A percentile compares a stretch with the other conserved stretches of the same genome.
These are phyloP conservation scores for Mormoops blainvillei DNA, from an alignment of 2,113 vertebrate species.

Conservation along the genomic window DNA sequence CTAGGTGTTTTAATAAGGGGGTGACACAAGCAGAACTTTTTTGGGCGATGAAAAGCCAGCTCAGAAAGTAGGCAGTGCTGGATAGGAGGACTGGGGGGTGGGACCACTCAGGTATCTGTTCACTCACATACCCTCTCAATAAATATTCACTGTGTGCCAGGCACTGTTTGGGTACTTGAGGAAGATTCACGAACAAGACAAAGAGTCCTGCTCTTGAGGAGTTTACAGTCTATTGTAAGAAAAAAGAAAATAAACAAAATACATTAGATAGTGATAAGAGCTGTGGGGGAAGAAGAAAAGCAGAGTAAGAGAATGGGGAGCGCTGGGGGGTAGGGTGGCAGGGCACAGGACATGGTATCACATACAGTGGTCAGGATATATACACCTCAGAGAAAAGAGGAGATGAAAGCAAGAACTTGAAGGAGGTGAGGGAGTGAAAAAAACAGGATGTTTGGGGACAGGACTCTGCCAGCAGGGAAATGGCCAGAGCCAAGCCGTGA, in stretches of 20 bases:
- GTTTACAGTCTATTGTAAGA: neutral
- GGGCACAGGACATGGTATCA: no score
- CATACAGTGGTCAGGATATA: accelerated
- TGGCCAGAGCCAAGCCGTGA: neutral
- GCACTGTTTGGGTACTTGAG: neutral
- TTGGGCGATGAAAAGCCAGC: neutral
- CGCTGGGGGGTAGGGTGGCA: accelerated
- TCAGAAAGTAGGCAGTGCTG: neutral
- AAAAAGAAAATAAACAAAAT: neutral
- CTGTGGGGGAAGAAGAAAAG: neutral
- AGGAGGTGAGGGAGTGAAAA: neutral
- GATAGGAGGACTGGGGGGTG: neutral
- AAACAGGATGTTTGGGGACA: neutral
- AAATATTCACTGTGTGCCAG: neutral
- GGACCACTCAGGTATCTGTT: no score
- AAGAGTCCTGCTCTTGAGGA: neutral
- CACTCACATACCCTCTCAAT: neutral
- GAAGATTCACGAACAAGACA: neutral
- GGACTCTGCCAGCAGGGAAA: neutral
- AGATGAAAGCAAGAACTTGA: neutral
- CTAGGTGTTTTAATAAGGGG: neutral
- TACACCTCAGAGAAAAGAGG: neutral
- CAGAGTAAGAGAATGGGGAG: neutral
- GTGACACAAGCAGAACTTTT: neutral
- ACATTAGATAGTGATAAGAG: neutral